A percentile compares a stretch with the other conserved stretches of the same genome.
Evolutionary conservation across 2,888 invertebrate genomes (phyloP).

Genomic region (Rhingia campestris): DNA sequence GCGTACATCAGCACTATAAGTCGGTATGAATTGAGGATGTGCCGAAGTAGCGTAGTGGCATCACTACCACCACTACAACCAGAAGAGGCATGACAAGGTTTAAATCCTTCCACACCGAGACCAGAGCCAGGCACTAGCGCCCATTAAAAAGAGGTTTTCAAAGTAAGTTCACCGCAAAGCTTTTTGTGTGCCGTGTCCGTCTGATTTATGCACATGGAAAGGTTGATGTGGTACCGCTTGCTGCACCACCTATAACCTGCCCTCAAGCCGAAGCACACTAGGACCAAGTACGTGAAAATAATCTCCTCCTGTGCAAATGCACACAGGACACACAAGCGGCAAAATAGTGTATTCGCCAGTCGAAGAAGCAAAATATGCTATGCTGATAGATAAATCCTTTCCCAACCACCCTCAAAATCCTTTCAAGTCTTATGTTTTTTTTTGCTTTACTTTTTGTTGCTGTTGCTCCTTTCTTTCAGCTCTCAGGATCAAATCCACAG

Average conservation of each 20-base stretch:
- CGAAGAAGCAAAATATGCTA: conserved; percentile 70
- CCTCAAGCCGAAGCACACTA: conserved; percentile 36
- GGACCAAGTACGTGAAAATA: conserved; percentile 70
- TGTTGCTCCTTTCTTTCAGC: conserved; percentile 67
- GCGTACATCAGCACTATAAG: conserved; percentile 65
- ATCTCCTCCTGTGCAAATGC: conserved; percentile 69
- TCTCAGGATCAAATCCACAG: conserved; percentile 75
- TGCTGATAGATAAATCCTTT: conserved; percentile 72
- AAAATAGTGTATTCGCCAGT: conserved; percentile 49
- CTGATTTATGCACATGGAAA: conserved; percentile 75
- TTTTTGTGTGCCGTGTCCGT: conserved; percentile 75
- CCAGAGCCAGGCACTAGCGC: conserved; percentile 30
- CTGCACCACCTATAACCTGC: conserved; percentile 51
- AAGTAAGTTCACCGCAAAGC: conserved; percentile 76
- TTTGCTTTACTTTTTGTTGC: conserved; percentile 25
- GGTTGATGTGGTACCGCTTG: conserved; percentile 51
- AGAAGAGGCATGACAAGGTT: conserved; percentile 58
- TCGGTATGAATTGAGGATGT: conserved; percentile 72
- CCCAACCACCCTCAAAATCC: conserved; percentile 73
- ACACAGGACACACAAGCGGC: conserved; percentile 58
- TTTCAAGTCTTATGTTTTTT: conserved; percentile 50
- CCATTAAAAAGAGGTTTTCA: conserved; percentile 75
- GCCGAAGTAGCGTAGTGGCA: conserved; percentile 65
- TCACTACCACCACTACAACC: conserved; percentile 4
- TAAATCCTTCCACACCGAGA: conserved; percentile 51